Evolutionary conservation across 2,888 invertebrate genomes (phyloP).

Genomic region (Plebejus argus): DNA sequence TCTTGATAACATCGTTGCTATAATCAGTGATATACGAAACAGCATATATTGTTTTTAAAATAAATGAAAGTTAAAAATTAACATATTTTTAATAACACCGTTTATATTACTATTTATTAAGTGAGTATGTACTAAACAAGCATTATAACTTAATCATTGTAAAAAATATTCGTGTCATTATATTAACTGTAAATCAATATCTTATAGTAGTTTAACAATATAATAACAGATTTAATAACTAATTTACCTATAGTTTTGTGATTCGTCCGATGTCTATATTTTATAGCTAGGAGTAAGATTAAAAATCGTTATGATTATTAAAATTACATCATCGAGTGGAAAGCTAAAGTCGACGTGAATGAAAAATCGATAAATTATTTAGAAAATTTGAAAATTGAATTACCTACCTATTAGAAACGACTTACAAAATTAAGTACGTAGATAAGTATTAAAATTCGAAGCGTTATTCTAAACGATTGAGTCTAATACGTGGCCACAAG

Average conservation of each 20-base stretch:
- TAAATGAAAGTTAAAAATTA: neutral
- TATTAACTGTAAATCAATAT: neutral
- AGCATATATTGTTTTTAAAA: neutral
- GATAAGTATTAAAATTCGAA: conserved; percentile 57
- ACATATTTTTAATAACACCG: neutral
- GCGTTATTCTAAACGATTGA: conserved; percentile 58
- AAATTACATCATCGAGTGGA: conserved; percentile 27
- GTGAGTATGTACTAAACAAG: neutral
- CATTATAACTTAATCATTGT: neutral
- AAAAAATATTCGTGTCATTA: neutral
- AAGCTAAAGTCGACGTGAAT: conserved; percentile 27
- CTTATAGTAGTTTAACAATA: neutral
- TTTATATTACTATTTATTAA: neutral
- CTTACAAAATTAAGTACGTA: conserved; percentile 37
- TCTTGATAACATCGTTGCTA: conserved; percentile 15
- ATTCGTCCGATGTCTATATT: conserved; percentile 14
- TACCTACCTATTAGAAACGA: conserved; percentile 37
- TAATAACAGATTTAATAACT: neutral
- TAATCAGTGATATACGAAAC: neutral
- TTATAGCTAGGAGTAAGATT: neutral
- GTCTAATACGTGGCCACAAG: conserved; percentile 75
- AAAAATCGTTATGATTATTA: conserved; percentile 9
- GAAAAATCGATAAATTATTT: conserved; percentile 33
- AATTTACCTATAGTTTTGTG: neutral
- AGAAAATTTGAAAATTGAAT: conserved; percentile 36